Evolutionary conservation across 2,797 vertebrate species (phyloP).

Genomic region (Brotogeris chrysoptera): DNA sequence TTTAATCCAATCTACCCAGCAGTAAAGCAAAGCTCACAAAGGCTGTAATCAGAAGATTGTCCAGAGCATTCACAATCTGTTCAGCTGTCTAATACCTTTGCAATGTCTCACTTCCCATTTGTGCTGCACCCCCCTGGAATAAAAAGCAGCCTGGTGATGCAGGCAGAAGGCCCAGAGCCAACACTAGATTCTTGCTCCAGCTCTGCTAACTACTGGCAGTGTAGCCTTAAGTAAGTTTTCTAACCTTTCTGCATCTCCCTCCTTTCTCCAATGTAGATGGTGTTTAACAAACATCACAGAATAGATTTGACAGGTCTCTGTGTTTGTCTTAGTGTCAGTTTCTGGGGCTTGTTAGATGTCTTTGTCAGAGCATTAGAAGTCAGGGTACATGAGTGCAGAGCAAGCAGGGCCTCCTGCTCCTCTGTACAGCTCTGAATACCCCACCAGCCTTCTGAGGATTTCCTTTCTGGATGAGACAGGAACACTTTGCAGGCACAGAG

Average conservation of each 20-base stretch:
- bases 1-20: conserved; percentile 36
- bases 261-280: not conserved
- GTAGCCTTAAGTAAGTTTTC: not conserved
- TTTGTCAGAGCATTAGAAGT: not conserved
- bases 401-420: not conserved
- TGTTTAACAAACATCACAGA: not conserved
- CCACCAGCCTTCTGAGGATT: not conserved
- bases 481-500: accelerated
- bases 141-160: not conserved
- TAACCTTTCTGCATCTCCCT: not conserved
- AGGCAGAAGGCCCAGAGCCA: not conserved
- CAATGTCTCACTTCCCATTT: not conserved
- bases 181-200: not conserved
- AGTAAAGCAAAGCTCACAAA: conserved; percentile 39
- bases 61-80: conserved; percentile 39
- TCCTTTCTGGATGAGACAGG: not conserved
- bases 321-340: not conserved
- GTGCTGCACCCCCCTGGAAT: not conserved
- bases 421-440: not conserved
- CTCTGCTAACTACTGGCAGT: not conserved
- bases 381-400: accelerated
- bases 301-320: not conserved
- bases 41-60: conserved; percentile 47
- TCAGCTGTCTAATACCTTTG: conserved; percentile 29
- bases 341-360: not conserved